Evolutionary conservation across 53 echinoderm and acorn worm species (phyloP), one percentile per base, ranked within the genome.

Genomic region (Crossaster papposus): DNA sequence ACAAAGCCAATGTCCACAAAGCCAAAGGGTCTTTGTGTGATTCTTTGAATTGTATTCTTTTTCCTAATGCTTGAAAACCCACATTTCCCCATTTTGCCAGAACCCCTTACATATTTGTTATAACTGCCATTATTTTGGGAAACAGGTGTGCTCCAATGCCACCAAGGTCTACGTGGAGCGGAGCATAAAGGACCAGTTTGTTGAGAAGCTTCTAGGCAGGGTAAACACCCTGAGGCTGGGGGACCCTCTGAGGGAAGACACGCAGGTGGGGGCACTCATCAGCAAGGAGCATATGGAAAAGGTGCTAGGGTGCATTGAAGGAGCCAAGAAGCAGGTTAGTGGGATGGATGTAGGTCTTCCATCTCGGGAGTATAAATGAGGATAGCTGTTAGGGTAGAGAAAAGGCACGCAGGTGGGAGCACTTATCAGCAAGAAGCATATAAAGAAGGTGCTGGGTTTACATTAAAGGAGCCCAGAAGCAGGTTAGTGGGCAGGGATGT

Each of bases 91-190:
- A n/a, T n/a, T n/a, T n/a, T n/a, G n/a, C n/a, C n/a, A n/a, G n/a
- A n/a, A n/a, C n/a, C n/a, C n/a, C n/a, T n/a, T n/a, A n/a, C n/a
- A n/a, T n/a, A n/a, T n/a, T n/a, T n/a, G 0, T 44, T 44, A 5
- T 7, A 44, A 3, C 1, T 0, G 28, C 17, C 28, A 2, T 68
- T 6, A 14, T 11, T 74, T 74, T 24, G 24, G n/a, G n/a, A 29
- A 51, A 51, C 73, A 97, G 97, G 97, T 97, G 2, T 97, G 97
- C 79, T 94, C 96, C 79, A 97, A 97, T 65, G 97, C 94, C 28
- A 92, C 96, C n/a, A 94, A 93, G 38, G 96, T 97, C 34, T 97
- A 96, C 78, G 94, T 97, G 22, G 93, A 97, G 80, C 84, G 89
- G 17, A 93, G 91, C 86, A 96, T 97, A 33, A 95, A 91, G 83